Base-by-base conservation (phyloP, 1,140 invertebrate species). In the Dolichoris vasculosae region DNA sequence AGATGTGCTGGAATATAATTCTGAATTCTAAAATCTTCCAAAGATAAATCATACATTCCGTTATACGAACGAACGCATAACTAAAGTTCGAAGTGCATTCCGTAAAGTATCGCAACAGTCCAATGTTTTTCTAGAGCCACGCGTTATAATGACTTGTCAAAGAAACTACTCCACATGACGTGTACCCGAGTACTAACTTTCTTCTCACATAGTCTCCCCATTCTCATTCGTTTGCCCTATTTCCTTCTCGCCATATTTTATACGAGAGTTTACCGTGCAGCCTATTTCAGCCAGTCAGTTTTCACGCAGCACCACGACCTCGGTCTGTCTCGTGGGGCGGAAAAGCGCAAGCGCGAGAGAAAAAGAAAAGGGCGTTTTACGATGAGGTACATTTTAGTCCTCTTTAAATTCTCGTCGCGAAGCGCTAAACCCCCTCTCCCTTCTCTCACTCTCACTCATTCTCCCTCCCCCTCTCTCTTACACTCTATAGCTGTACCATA, bases 381-480 rank as follows among this genome's bases (percentile, higher is more conserved):
- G 30, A 63, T 11, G 15, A 71, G 30, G 79, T 82, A 63, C 59
- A 82, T 51, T 82, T 82, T 71, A 69, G 79, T 46, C 79, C 79
- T 82, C 79, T 82, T 82, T 82, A 82, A 82, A 82, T 82, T 82
- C 79, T 82, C 79, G 79, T 69, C 64, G 64, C 46, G 63, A 35
- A 30, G 67, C 3, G 40, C 20, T 23, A 40, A 71, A 35, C 35
- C 13, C 38, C n/a, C 32, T 6, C 67, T 69, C 67, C 30, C 32
- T 20, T 69, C n/a, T 69, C 67, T 69, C 35, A 32, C 67, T 69
- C 67, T 35, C 67, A 7, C 67, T 69, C 67, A 15, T 30, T 46
- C 20, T 46, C 71, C 46, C 71, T 46, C 71, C n/a, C 51, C 78
- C 32, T 59, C 26, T 48, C 26, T 48, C 4, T 77, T n/a, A 23